These are phyloP conservation scores for Noctua pronuba DNA, from an alignment of 2,888 invertebrate genomes.

Conservation along the genomic window DNA sequence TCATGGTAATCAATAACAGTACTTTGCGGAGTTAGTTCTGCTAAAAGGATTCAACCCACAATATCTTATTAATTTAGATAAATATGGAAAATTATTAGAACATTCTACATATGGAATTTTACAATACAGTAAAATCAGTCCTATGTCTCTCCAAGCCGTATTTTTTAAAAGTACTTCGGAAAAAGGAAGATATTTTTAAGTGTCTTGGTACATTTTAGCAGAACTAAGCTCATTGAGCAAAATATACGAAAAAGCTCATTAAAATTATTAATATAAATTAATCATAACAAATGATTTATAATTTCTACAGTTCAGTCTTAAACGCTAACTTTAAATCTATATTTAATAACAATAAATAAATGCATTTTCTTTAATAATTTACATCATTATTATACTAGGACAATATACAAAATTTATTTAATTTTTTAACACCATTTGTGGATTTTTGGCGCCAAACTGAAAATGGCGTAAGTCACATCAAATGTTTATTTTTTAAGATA, in stretches of 20 bases:
- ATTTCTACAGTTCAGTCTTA: conserved; percentile 77
- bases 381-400: conserved; percentile 70
- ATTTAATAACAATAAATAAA: conserved; percentile 82
- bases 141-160: background rate
- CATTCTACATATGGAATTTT: background rate
- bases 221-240: conserved; percentile 32
- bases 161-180: background rate
- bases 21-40: background rate
- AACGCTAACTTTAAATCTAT: conserved; percentile 73
- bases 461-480: conserved; percentile 17
- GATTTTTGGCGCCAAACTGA: conserved; percentile 31
- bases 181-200: background rate
- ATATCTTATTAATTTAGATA: background rate
- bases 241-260: conserved; percentile 44
- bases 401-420: conserved; percentile 68
- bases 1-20: conserved; percentile 48
- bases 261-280: conserved; percentile 42
- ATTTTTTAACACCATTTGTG: conserved; percentile 14
- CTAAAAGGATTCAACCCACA: background rate
- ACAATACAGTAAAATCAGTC: background rate
- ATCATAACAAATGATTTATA: conserved; percentile 62
- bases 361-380: conserved; percentile 78
- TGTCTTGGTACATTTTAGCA: background rate
- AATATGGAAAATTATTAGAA: background rate
- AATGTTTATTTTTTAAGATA: conserved; percentile 4